Conservation (phyloP, 2,888 invertebrate genomes). For the Lithophane leautieri region DNA sequence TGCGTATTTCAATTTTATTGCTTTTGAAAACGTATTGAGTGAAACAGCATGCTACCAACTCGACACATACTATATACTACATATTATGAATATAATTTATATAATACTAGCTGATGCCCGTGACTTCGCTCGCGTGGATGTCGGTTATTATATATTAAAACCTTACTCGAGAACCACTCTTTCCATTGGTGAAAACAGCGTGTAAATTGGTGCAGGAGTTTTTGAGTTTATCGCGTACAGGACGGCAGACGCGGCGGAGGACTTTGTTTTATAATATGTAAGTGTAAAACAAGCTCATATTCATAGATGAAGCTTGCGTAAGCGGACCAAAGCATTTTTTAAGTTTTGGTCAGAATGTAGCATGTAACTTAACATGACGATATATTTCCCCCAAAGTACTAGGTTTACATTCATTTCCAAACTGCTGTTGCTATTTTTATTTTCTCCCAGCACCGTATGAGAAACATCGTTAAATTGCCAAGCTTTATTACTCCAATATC, state of each 20-base stretch:
- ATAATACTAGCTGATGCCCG: too few species aligned
- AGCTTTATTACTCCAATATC: slow-evolving; percentile 47
- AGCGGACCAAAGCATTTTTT: background rate
- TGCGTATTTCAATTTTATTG: background rate
- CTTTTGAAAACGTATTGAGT: background rate
- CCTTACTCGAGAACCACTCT: too few species aligned
- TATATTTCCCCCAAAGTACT: background rate
- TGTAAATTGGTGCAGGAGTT: too few species aligned
- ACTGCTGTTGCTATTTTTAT: background rate
- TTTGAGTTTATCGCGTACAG: too few species aligned
- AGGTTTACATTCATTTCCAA: background rate
- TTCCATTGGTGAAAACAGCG: too few species aligned
- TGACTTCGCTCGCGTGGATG: too few species aligned
- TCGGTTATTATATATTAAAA: too few species aligned
- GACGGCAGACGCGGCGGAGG: too few species aligned
- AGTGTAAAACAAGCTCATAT: background rate
- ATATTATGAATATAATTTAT: too few species aligned
- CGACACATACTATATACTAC: too few species aligned
- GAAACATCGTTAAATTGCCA: slow-evolving; percentile 21
- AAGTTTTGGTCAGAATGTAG: background rate
- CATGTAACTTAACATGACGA: background rate
- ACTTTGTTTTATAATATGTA: too few species aligned
- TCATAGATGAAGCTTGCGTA: background rate
- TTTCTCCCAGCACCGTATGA: background rate
- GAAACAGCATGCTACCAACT: background rate